These are phyloP conservation scores for Lichenostomus cassidix DNA, from an alignment of 2,113 vertebrate genomes.

Conservation along the genomic window DNA sequence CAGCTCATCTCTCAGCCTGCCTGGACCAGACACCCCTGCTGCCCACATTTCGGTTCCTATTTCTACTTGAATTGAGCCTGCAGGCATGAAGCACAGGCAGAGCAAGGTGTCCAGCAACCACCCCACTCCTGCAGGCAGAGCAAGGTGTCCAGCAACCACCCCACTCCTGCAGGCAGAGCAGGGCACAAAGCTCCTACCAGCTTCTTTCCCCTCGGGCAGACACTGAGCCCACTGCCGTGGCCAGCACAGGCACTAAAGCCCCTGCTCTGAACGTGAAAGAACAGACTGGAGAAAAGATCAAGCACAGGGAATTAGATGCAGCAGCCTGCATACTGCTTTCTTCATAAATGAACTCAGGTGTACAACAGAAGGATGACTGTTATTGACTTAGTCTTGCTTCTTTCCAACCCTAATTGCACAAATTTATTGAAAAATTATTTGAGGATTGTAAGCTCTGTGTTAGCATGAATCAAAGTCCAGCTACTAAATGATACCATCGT, in stretches of 20 bases:
- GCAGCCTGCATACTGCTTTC: background rate
- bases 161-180: background rate
- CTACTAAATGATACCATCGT: background rate
- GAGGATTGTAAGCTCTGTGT: background rate
- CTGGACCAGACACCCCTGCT: background rate
- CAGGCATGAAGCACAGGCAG: background rate
- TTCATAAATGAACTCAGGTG: background rate
- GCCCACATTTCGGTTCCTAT: background rate
- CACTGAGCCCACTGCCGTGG: background rate
- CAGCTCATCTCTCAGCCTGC: background rate
- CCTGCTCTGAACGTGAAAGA: background rate
- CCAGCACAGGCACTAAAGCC: background rate
- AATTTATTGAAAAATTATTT: background rate
- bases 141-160: too few relatives aligned
- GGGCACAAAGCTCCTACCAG: background rate
- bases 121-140: background rate
- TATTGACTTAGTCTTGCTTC: background rate
- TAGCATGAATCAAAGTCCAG: background rate
- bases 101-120: background rate
- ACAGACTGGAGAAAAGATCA: background rate
- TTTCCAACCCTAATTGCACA: background rate
- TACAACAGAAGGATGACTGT: background rate
- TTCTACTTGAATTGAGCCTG: background rate
- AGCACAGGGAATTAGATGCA: background rate
- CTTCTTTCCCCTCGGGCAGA: background rate